Base-by-base conservation (phyloP, 2,797 vertebrate genomes). In the Onychomys arenicola region DNA sequence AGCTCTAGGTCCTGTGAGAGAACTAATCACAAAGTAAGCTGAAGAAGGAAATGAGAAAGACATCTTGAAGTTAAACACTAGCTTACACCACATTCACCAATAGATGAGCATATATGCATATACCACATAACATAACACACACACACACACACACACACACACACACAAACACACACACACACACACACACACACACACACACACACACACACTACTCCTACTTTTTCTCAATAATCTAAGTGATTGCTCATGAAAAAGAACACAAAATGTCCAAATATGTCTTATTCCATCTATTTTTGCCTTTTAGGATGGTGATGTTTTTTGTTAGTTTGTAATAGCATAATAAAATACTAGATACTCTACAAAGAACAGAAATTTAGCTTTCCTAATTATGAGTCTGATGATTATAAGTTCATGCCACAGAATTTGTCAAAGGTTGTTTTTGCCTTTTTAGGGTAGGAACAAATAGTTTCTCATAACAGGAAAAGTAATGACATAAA, bases 361-460 rank as follows among this genome's bases (percentile, higher is more conserved):
- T 81, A 49, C n/a, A 57, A 81, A 25, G 14, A 85, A 13, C 37
- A 34, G 4, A 37, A 55, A 37, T 4, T 34, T 90, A 49, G 13
- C 69, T 21, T 73, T 37, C 34, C 29, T 80, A 4, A 61, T 52
- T 19, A 34, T 43, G 19, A 23, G 7, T 25, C 23, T 34, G 32
- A 10, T 1, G 29, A 57, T 9, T 67, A 19, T 1, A 19, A 75
- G 27, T n/a, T 34, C 9, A 67, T 82, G 27, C 6, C 2, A 25
- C 1, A 17, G n/a, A 13, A 19, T 80, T 52, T 43, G 17, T 23
- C 17, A 34, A 75, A 34, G 25, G 32, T 25, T 46, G 16, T 34
- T 46, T 65, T 3, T 6, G 19, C 2, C 8, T 46, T 27, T 10
- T 0, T 3, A 21, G 1, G 6, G 9, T 25, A 37, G 10, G 4